Base-by-base conservation (phyloP, 2,113 vertebrate species). In the Terrapene triunguis region DNA sequence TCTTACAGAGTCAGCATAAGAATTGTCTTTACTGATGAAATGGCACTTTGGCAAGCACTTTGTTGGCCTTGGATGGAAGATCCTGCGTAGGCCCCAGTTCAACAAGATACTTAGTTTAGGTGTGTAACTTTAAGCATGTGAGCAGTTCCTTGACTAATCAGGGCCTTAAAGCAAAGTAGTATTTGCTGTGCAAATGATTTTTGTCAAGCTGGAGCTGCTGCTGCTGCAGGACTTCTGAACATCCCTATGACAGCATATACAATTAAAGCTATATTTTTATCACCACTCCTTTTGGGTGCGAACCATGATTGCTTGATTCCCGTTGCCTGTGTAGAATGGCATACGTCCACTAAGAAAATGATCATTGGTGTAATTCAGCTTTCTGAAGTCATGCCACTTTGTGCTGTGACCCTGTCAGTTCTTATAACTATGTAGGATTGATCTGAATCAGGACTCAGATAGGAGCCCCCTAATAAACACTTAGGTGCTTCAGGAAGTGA, bases 221-320 rank as follows among this genome's bases (percentile, higher is more conserved):
- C 88, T 89, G 82, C 89, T 94, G 42, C 25, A 1, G 89, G 24
- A 47, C 42, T 78, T 78, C 74, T 44, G 74, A 47, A 47, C 42
- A 7, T 80, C 74, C 3, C 38, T 65, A 42, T 65, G 53, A 80
- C 90, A 94, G 87, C 32, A 84, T 50, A 65, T 10, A 29, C 92
- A 84, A 96, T 96, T 84, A 92, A 89, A 94, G 53, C 79, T 90
- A 89, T 54, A 35, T 92, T 96, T 93, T 80, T 25, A 86, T 90
- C 89, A 3, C 27, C 50, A 42, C 76, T 93, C 84, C 57, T 95
- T 95, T 78, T 11, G 42, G 6, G 24, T 27, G 24, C 5, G 16
- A 44, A 5, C 13, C 42, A 44, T 25, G 42, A 29, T 78, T 4
- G 24, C 22, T 47, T 44, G 24, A 44, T 27, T 27, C 24, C 42